Percentiles rank a stretch among this genome's conserved stretches.
These are phyloP conservation scores for Drosophila birchii DNA, from an alignment of 2,888 invertebrate genomes.

Conservation along the genomic window DNA sequence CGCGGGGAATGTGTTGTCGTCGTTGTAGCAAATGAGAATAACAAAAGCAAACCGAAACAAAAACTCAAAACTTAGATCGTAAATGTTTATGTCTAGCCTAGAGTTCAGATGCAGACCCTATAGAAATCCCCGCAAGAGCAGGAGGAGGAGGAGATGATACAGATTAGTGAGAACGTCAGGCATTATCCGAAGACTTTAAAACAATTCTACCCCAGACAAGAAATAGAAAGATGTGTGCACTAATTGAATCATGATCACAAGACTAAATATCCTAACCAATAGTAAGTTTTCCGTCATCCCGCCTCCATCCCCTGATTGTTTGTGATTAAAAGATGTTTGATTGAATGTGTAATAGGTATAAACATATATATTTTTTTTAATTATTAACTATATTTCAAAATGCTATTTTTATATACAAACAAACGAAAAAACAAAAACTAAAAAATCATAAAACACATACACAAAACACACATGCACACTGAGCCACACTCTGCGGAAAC, in stretches of 20 bases:
- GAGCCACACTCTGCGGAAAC: constrained; percentile 24
- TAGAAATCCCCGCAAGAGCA: neutral
- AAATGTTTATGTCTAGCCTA: constrained; percentile 37
- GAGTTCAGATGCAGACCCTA: constrained; percentile 21
- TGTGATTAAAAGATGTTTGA: constrained; percentile 40
- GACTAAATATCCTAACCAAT: constrained; percentile 16
- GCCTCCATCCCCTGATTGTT: constrained; percentile 32
- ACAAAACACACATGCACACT: constrained; percentile 31
- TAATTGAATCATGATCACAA: constrained; percentile 30
- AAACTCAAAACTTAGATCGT: constrained; percentile 35
- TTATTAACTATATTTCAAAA: constrained; percentile 66
- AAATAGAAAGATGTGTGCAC: constrained; percentile 16
- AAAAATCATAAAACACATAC: constrained; percentile 19
- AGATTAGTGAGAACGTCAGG: constrained; percentile 7
- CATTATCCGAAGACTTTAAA: constrained; percentile 30
- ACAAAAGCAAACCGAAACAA: constrained; percentile 31
- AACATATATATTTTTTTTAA: constrained; percentile 51
- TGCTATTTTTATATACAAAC: constrained; percentile 71
- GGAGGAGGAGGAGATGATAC: neutral
- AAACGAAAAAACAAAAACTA: constrained; percentile 17
- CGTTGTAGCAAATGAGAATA: constrained; percentile 30
- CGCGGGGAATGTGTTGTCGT: constrained; percentile 25
- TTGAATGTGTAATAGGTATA: constrained; percentile 50
- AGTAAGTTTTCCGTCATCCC: constrained; percentile 5
- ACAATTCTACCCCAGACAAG: constrained; percentile 5